Percentiles rank a stretch among this genome's conserved stretches.
These are phyloP conservation scores for Plestiodon gilberti DNA, from an alignment of 2,113 vertebrate genomes.

Conservation along the genomic window DNA sequence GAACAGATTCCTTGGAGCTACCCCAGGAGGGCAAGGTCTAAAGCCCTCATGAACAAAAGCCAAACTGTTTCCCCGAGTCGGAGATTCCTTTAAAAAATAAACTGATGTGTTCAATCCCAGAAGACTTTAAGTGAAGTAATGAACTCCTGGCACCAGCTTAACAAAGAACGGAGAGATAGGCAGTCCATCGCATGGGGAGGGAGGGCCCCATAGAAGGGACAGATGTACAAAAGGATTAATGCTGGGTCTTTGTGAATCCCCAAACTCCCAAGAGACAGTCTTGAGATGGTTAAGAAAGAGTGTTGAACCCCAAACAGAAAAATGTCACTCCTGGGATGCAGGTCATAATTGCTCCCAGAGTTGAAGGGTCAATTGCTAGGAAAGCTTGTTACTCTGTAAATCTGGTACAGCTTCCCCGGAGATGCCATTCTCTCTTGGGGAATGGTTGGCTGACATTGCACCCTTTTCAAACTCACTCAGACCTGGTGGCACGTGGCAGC, in stretches of 20 bases:
- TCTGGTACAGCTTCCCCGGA: no score
- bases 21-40: neutral
- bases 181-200: no score
- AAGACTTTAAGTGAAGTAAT: neutral
- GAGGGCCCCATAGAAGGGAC: neutral
- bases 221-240: no score
- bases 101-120: neutral
- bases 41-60: neutral
- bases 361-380: neutral
- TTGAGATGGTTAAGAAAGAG: neutral
- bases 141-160: neutral
- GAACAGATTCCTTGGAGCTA: neutral
- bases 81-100: neutral
- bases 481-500: no score
- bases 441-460: neutral
- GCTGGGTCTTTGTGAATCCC: neutral
- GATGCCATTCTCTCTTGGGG: neutral
- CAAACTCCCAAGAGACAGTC: neutral
- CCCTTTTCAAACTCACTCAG: neutral
- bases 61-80: neutral
- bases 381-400: neutral
- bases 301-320: neutral
- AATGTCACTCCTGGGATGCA: neutral
- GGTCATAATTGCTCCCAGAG: neutral
- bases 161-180: neutral